These are phyloP conservation scores for Brachyrhaphis roseni DNA, from an alignment of 2,797 vertebrate genomes.

Conservation along the genomic window DNA sequence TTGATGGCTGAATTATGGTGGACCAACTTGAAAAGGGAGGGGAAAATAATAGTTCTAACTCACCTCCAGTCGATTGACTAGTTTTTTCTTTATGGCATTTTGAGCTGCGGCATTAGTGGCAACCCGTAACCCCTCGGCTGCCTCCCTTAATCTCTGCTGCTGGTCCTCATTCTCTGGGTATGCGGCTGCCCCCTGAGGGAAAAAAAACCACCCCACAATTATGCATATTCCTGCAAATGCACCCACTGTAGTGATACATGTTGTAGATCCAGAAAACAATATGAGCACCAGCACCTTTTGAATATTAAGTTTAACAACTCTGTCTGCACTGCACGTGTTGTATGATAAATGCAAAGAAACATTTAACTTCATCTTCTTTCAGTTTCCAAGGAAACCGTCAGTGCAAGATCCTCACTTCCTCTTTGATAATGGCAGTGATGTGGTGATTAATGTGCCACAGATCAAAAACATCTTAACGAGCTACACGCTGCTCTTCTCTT, in stretches of 20 bases:
- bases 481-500: constrained; percentile 54
- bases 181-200: constrained; percentile 92
- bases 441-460: constrained; percentile 74
- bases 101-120: constrained; percentile 98
- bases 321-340: constrained; percentile 9
- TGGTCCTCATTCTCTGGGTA: constrained; percentile 98
- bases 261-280: constrained; percentile 13
- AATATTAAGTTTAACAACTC: constrained; percentile 33
- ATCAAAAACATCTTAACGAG: constrained; percentile 73
- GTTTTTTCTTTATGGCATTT: constrained; percentile 99
- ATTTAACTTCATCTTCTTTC: constrained; percentile 59
- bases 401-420: constrained; percentile 63
- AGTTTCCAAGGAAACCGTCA: constrained; percentile 79
- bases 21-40: constrained; percentile 4
- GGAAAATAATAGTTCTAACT: constrained; percentile 28
- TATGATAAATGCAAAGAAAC: constrained; percentile 57
- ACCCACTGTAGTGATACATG: constrained; percentile 1
- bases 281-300: constrained; percentile 22
- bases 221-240: constrained; percentile 19
- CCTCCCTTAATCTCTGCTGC: constrained; percentile 94
- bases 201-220: constrained; percentile 24
- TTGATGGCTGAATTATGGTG: constrained; percentile 18
- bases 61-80: constrained; percentile 96
- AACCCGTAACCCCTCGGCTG: constrained; percentile 94
- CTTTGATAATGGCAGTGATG: constrained; percentile 70